Conservation (phyloP, 2,113 vertebrate species). For the Crocuta crocuta region DNA sequence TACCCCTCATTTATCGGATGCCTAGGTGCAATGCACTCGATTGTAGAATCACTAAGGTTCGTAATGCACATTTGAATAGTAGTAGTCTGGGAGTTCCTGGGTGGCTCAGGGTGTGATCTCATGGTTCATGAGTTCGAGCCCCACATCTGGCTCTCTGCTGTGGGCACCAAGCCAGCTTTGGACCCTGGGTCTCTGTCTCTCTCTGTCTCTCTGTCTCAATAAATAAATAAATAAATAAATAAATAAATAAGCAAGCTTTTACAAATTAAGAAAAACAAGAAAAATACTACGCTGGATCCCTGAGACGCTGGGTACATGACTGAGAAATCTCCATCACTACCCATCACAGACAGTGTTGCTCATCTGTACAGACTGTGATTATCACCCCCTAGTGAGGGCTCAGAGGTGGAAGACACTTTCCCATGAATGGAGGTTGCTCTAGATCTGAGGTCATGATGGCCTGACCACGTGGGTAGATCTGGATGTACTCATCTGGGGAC, state of each 20-base stretch:
- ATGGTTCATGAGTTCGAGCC: too few relatives aligned
- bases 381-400: rapidly evolving
- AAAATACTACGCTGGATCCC: too few relatives aligned
- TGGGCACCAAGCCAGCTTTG: too few relatives aligned
- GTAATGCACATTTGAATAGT: background rate
- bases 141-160: too few relatives aligned
- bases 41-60: background rate
- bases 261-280: too few relatives aligned
- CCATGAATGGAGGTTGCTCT: rapidly evolving
- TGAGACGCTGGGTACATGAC: rapidly evolving
- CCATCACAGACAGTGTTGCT: rapidly evolving
- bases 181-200: too few relatives aligned
- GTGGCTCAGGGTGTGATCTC: too few relatives aligned
- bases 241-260: too few relatives aligned
- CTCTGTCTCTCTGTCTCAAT: too few relatives aligned
- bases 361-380: rapidly evolving
- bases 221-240: too few relatives aligned
- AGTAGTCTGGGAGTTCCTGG: too few relatives aligned
- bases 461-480: rapidly evolving
- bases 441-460: background rate
- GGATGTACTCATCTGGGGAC: too few relatives aligned
- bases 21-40: rapidly evolving
- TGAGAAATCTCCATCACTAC: background rate
- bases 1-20: background rate
- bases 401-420: rapidly evolving